Evolutionary conservation across 2,797 vertebrate genomes (phyloP).

Genomic region (Hyperoplus immaculatus): DNA sequence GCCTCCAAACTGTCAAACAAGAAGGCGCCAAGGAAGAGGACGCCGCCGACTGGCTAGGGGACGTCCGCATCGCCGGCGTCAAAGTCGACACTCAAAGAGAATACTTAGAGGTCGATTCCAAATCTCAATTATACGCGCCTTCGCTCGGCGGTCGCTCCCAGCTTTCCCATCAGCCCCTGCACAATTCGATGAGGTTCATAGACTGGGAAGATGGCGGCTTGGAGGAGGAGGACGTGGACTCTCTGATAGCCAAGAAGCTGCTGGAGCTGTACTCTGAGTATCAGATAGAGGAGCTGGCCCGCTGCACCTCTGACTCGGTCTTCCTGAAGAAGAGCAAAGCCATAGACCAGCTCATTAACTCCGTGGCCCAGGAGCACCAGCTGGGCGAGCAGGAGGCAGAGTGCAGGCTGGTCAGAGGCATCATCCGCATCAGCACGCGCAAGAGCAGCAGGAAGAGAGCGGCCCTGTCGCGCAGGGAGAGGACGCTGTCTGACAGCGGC

Average conservation of each 20-base stretch:
- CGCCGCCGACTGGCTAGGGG: constrained; percentile 62
- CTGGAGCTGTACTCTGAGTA: constrained; percentile 96
- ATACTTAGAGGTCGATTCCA: constrained; percentile 61
- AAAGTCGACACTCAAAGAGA: constrained; percentile 89
- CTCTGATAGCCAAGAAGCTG: constrained; percentile 93
- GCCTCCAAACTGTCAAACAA: constrained; percentile 61
- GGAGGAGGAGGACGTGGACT: constrained; percentile 88
- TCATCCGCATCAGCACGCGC: constrained; percentile 97
- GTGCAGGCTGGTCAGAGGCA: constrained; percentile 93
- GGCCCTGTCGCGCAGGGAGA: constrained; percentile 49
- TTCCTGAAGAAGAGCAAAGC: constrained; percentile 94
- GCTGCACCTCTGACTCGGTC: constrained; percentile 95
- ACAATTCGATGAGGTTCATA: constrained; percentile 86
- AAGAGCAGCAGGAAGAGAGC: constrained; percentile 84
- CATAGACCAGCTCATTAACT: constrained; percentile 96
- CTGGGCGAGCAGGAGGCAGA: constrained; percentile 95
- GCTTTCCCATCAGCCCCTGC: constrained; percentile 55
- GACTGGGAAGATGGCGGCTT: constrained; percentile 86
- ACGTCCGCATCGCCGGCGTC: constrained; percentile 88
- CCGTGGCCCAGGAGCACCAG: constrained; percentile 95
- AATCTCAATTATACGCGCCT: constrained; percentile 46
- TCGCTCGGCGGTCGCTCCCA: neutral
- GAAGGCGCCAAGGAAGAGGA: constrained; percentile 57
- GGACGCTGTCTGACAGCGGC: constrained; percentile 90
- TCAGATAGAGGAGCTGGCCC: constrained; percentile 96